Conservation (phyloP, 2,113 vertebrate species). For the Lota lota region DNA sequence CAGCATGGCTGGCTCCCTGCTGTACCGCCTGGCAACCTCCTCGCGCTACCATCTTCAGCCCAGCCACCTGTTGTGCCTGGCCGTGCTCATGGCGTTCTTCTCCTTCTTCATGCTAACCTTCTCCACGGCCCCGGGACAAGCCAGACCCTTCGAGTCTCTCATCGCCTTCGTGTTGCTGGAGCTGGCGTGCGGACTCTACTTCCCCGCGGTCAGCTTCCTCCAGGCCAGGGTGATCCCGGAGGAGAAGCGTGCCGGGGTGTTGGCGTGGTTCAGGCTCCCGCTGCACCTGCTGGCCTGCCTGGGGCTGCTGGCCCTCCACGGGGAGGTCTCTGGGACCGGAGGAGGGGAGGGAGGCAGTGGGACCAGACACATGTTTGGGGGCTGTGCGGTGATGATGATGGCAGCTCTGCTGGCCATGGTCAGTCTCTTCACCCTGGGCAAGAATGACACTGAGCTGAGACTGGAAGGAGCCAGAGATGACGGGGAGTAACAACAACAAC, state of each 20-base stretch:
- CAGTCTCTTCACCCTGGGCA: constrained; percentile 83
- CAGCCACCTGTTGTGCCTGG: constrained; percentile 82
- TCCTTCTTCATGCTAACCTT: constrained; percentile 91
- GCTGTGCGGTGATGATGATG: constrained; percentile 83
- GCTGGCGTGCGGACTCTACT: constrained; percentile 88
- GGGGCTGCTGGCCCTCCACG: constrained; percentile 84
- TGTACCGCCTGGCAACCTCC: constrained; percentile 85
- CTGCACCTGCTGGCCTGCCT: constrained; percentile 87
- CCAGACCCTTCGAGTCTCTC: constrained; percentile 83
- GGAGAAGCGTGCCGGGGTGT: constrained; percentile 78
- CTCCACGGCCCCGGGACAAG: constrained; percentile 85
- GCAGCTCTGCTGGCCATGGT: constrained; percentile 84
- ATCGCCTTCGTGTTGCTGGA: constrained; percentile 90
- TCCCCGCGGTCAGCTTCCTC: constrained; percentile 89
- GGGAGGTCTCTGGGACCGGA: constrained; percentile 81
- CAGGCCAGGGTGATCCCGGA: constrained; percentile 85
- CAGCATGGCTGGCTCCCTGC: constrained; percentile 82
- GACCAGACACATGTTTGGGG: constrained; percentile 87
- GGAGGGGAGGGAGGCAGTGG: constrained; percentile 81
- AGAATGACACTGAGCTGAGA: constrained; percentile 80
- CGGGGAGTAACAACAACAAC: constrained; percentile 50
- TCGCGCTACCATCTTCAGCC: constrained; percentile 84
- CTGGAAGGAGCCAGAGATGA: constrained; percentile 70
- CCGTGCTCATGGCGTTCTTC: constrained; percentile 87
- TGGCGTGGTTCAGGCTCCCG: constrained; percentile 89